A percentile compares a stretch with the other conserved stretches of the same genome.
phyloP scores from a whole-genome alignment of 1,140 invertebrate species.

The Archegozetes longisetosus region DNA sequence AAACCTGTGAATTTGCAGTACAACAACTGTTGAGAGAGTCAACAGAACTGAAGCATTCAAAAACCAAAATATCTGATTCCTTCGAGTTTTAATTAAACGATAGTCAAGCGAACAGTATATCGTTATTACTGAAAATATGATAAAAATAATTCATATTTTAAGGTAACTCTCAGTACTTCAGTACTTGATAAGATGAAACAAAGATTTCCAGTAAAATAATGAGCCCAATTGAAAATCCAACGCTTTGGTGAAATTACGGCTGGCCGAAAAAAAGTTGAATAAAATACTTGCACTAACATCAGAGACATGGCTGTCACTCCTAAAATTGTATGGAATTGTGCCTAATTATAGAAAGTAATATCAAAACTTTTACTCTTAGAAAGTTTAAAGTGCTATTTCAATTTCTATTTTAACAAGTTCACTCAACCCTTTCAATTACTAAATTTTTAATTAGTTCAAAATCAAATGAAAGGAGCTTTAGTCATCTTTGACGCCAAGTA shows the following conservation, averaged over 20 bases:
- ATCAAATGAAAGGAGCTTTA: too few species aligned
- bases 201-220: not conserved
- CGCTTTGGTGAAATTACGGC: not conserved
- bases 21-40: not conserved
- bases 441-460: too few species aligned
- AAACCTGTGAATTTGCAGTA: too few species aligned
- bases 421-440: too few species aligned
- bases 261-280: not conserved
- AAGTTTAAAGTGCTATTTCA: too few species aligned
- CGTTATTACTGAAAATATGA: not conserved
- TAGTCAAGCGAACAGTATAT: not conserved
- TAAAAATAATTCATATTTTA: not conserved
- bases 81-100: not conserved
- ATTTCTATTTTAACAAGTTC: too few species aligned
- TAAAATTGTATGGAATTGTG: not conserved
- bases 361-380: not conserved
- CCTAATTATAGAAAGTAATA: not conserved
- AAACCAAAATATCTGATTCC: not conserved
- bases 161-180: not conserved
- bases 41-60: not conserved
- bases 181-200: not conserved
- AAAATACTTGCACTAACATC: not conserved
- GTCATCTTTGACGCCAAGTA: too few species aligned
- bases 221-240: not conserved
- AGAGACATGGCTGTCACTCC: not conserved